Evolutionary conservation across 2,113 vertebrate species (phyloP).

Genomic region (Oryzias melastigma): DNA sequence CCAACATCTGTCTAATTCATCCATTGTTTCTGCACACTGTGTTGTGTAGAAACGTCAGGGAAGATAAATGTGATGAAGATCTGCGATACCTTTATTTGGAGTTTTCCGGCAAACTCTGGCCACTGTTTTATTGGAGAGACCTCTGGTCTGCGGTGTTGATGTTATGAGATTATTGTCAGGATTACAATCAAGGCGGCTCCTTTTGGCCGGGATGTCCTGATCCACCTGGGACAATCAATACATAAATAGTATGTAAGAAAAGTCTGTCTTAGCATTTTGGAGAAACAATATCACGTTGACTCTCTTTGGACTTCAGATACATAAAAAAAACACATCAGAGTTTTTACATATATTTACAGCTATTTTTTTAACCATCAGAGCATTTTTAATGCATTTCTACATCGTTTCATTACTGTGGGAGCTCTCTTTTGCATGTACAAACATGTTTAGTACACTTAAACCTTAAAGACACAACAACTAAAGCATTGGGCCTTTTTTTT

Average conservation of each 20-base stretch:
- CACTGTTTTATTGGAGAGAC: constrained; percentile 86
- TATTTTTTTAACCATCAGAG: too few species aligned
- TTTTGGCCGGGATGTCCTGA: constrained; percentile 92
- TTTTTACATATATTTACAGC: too few species aligned
- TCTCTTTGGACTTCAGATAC: not conserved
- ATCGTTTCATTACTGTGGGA: too few species aligned
- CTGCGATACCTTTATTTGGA: constrained; percentile 85
- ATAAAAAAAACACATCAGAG: not conserved
- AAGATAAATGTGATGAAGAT: not conserved
- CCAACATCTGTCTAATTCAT: not conserved
- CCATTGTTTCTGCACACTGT: too few species aligned
- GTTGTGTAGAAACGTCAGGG: too few species aligned
- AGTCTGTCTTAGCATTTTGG: not conserved
- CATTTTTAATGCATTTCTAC: too few species aligned
- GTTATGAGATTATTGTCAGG: constrained; percentile 89
- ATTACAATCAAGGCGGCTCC: constrained; percentile 89
- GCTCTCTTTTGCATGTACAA: too few species aligned
- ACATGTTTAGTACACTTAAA: too few species aligned
- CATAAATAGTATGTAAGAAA: not conserved
- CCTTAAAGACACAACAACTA: too few species aligned
- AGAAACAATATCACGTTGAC: not conserved
- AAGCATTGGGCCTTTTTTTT: too few species aligned
- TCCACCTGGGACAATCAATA: constrained; percentile 81
- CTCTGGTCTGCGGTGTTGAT: constrained; percentile 88
- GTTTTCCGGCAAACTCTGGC: constrained; percentile 90